A percentile compares a stretch with the other conserved stretches of the same genome.
phyloP scores from a whole-genome alignment of 2,888 invertebrate genomes.

The Copidosoma aretas region DNA sequence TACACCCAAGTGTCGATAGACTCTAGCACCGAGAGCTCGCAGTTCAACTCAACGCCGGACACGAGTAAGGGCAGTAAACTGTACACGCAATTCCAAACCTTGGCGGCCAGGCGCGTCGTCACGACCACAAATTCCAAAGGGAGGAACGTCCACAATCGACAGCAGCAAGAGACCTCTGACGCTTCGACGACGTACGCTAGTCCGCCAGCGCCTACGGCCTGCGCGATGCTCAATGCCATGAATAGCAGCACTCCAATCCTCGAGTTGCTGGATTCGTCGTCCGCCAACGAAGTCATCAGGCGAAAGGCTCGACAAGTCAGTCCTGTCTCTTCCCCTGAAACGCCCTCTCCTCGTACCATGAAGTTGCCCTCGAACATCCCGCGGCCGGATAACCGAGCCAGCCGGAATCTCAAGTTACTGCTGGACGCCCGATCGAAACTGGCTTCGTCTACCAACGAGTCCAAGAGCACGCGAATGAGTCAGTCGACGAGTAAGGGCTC shows the following conservation, averaged over 20 bases:
- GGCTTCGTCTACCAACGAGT: neutral
- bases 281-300: conserved; percentile 46
- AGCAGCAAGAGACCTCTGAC: conserved; percentile 53
- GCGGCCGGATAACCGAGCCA: conserved; percentile 42
- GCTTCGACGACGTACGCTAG: conserved; percentile 59
- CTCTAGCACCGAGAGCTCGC: conserved; percentile 53
- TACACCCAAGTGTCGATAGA: conserved; percentile 43
- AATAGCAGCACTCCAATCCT: conserved; percentile 53
- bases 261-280: conserved; percentile 55
- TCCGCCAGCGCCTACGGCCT: conserved; percentile 50
- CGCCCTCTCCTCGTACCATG: conserved; percentile 58
- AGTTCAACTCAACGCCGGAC: conserved; percentile 44
- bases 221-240: conserved; percentile 37
- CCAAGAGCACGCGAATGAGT: conserved; percentile 2
- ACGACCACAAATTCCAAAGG: conserved; percentile 15
- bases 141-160: neutral
- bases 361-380: conserved; percentile 56
- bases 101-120: conserved; percentile 44
- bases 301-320: conserved; percentile 48
- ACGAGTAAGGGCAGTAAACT: conserved; percentile 31
- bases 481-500: too few relatives aligned
- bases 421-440: neutral
- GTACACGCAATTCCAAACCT: conserved; percentile 20
- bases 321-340: conserved; percentile 59
- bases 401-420: conserved; percentile 45